These are phyloP conservation scores for Hyperoplus immaculatus DNA, from an alignment of 2,797 vertebrate species.

Conservation along the genomic window DNA sequence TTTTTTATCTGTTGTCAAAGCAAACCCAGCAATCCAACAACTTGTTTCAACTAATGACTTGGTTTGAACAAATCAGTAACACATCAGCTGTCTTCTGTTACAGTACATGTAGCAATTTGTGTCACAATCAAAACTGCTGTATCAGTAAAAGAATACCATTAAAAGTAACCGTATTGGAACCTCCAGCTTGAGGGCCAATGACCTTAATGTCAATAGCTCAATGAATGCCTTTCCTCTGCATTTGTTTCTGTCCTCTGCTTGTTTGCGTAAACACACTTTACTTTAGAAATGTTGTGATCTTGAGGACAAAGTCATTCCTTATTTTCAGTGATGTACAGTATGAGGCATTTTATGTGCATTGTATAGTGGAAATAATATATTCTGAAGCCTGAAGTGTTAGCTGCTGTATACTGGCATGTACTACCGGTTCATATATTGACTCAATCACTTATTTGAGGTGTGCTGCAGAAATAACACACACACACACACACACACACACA, in stretches of 20 bases:
- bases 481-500: too few species aligned
- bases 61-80: not conserved
- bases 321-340: not conserved
- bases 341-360: not conserved
- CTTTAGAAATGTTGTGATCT: not conserved
- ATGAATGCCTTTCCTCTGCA: not conserved
- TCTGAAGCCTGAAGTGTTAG: not conserved
- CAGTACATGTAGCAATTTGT: not conserved
- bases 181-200: constrained; percentile 10
- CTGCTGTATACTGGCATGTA: not conserved
- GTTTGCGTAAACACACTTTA: not conserved
- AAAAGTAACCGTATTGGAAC: not conserved
- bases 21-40: not conserved
- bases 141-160: not conserved
- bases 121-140: not conserved
- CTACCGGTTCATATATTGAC: not conserved
- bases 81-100: constrained; percentile 5
- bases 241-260: not conserved
- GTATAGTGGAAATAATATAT: not conserved
- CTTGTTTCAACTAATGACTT: constrained; percentile 9
- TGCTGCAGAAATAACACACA: not conserved
- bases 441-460: not conserved
- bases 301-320: not conserved
- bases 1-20: not conserved
- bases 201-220: constrained; percentile 1